Base-by-base conservation (phyloP, 1,140 invertebrate species). In the Diuraphis noxia region DNA sequence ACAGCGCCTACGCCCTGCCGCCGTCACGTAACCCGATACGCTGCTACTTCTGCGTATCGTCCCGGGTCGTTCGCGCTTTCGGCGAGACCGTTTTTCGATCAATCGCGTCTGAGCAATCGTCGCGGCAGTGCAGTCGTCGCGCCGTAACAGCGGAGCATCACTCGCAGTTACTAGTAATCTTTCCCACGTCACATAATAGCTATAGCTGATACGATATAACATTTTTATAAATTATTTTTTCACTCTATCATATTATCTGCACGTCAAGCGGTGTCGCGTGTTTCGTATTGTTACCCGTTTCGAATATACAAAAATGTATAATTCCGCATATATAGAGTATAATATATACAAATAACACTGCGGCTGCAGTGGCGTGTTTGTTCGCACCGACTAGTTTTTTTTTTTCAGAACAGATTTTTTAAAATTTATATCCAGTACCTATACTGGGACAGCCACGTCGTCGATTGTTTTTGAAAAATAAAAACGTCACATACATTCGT, bases 1-100 rank as follows among this genome's bases (percentile, higher is more conserved):
- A 72, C 56, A 72, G 34, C 81, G 38, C 81, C 81, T 82, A 82
- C 81, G 81, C 81, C 81, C 81, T 41, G 81, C 81, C 81, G 38
- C 38, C 25, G 79, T 40, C 79, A 40, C 38, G 81, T 41, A 41
- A 82, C 38, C 38, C 81, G 81, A 82, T 17, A 23, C 36, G 23
- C 3, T 2, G 34, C 36, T 40, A 3, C 56, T 6, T 13, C 56
- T n/a, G 56, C 30, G 56, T 13, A 17, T 72, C 56, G 56, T n/a
- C 56, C 56, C 56, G 46, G 46, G 56, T 23, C 46, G 46, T 21
- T 49, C 46, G 46, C 21, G 56, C 30, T 63, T 63, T n/a, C 56
- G 25, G 56, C 30, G 56, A 72, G 25, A n/a, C 30, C 13, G 56
- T 72, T 72, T 72, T 72, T n/a, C 56, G 56, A 72, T 72, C 56